Percentiles rank a stretch among this genome's conserved stretches.
Conservation (phyloP, 2,797 vertebrate genomes). For the Myotis findleyi region DNA sequence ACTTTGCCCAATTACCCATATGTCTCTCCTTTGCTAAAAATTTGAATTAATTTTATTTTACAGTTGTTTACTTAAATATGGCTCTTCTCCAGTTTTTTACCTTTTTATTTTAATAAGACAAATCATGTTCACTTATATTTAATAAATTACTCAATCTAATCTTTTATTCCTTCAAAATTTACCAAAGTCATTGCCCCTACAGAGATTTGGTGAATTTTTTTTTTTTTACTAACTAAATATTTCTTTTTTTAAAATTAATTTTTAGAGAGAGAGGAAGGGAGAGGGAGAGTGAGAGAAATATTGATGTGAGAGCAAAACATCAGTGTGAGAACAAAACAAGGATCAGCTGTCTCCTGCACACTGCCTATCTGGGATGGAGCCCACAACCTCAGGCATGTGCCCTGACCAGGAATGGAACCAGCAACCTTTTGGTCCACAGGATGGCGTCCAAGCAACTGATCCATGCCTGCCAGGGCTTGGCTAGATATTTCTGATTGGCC, state of each 20-base stretch:
- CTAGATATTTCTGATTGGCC: neutral
- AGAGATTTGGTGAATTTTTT: neutral
- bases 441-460: neutral
- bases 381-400: neutral
- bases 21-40: neutral
- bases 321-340: neutral
- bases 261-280: neutral
- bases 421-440: neutral
- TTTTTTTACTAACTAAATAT: constrained; percentile 23
- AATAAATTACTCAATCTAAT: neutral
- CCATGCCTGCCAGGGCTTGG: neutral
- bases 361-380: neutral
- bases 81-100: neutral
- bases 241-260: neutral
- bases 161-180: neutral
- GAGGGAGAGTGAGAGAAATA: neutral
- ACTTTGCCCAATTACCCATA: neutral
- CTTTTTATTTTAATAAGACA: constrained; percentile 45
- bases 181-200: neutral
- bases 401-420: neutral
- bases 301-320: neutral
- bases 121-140: neutral
- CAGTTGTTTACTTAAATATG: neutral
- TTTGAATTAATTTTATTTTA: constrained; percentile 20
- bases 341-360: neutral